Conservation (phyloP, 2,888 invertebrate species). For the Venustoraphidia nigricollis region DNA sequence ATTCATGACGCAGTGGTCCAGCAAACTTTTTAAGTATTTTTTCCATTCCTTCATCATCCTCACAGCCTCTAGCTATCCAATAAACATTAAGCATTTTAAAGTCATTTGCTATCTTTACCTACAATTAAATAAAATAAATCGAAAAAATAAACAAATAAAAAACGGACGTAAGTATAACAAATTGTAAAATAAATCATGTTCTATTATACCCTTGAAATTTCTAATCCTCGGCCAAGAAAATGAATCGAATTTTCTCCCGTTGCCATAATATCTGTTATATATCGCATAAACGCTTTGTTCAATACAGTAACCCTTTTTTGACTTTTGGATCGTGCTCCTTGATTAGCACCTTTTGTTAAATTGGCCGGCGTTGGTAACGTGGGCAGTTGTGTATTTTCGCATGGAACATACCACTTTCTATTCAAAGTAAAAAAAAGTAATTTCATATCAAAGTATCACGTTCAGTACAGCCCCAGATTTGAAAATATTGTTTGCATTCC, state of each 20-base stretch:
- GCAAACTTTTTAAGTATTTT: constrained; percentile 36
- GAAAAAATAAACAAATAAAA: constrained; percentile 3
- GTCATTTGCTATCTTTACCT: constrained; percentile 50
- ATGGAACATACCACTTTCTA: constrained; percentile 10
- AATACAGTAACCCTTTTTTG: constrained; percentile 46
- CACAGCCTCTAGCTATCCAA: constrained; percentile 46
- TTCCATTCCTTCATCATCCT: constrained; percentile 35
- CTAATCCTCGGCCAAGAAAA: constrained; percentile 49
- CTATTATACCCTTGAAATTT: constrained; percentile 46
- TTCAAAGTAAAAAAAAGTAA: background rate
- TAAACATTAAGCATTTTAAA: constrained; percentile 52
- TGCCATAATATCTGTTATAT: constrained; percentile 63
- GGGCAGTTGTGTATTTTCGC: constrained; percentile 18
- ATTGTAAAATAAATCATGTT: constrained; percentile 2
- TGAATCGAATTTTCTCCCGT: constrained; percentile 47
- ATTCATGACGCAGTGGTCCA: constrained; percentile 48
- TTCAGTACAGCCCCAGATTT: no score
- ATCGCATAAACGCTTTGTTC: constrained; percentile 68
- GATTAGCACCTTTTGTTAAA: constrained; percentile 26
- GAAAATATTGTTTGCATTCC: background rate
- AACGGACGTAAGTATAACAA: background rate
- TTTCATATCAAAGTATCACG: no score
- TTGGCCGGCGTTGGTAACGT: constrained; percentile 15
- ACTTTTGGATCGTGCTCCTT: constrained; percentile 36
- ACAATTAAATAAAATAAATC: constrained; percentile 11